Conservation (phyloP, 2,888 invertebrate species). For the Eristalis pertinax region DNA sequence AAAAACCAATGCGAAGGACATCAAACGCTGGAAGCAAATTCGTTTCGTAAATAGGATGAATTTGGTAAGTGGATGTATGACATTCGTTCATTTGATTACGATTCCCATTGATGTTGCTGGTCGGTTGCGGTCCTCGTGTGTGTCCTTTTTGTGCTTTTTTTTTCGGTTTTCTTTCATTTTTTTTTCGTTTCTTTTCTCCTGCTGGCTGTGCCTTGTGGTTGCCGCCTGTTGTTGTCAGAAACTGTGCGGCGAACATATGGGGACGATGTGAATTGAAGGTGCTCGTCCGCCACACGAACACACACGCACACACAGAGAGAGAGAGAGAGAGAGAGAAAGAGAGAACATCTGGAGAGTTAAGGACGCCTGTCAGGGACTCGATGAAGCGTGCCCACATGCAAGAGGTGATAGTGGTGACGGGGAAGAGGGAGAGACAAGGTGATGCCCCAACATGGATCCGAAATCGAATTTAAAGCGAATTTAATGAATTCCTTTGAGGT, state of each 20-base stretch:
- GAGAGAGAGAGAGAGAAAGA: no score
- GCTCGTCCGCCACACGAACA: no score
- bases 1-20: constrained; percentile 48
- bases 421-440: background rate
- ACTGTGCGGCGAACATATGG: background rate
- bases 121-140: background rate
- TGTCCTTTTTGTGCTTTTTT: no score
- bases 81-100: constrained; percentile 69
- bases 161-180: background rate
- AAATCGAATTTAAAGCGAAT: background rate
- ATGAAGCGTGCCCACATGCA: background rate
- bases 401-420: background rate
- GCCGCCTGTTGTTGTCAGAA: background rate
- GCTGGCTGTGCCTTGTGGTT: background rate
- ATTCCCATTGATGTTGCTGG: constrained; percentile 25
- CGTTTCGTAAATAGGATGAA: constrained; percentile 68
- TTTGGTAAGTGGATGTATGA: constrained; percentile 69
- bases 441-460: background rate
- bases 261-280: no score
- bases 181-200: background rate
- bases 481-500: background rate
- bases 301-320: no score
- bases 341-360: background rate
- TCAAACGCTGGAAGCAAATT: constrained; percentile 68
- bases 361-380: background rate